A percentile compares a stretch with the other conserved stretches of the same genome.
phyloP scores from a whole-genome alignment of 2,888 invertebrate genomes.

The Epicampocera succincta region DNA sequence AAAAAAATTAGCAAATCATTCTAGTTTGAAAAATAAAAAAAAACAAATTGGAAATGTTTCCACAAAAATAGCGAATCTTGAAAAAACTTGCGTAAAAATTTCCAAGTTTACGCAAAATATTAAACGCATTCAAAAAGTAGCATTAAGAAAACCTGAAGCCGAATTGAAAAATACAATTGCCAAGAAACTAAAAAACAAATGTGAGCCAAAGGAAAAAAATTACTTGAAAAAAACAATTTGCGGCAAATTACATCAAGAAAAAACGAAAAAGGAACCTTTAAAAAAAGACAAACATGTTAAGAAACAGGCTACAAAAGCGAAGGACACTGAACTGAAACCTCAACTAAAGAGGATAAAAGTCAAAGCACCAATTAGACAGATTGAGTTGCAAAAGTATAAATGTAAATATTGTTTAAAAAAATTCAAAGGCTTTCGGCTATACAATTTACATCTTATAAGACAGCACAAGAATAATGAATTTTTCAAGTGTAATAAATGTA shows the following conservation, averaged over 20 bases:
- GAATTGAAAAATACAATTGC: conserved; percentile 2
- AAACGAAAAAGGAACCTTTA: conserved; percentile 22
- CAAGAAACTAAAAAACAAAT: conserved; percentile 39
- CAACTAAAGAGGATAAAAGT: conserved; percentile 62
- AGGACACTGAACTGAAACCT: conserved; percentile 5
- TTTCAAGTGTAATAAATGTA: conserved; percentile 48
- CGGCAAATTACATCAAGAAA: conserved; percentile 44
- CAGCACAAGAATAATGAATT: conserved; percentile 62
- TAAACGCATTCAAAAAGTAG: background rate
- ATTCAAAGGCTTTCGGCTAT: conserved; percentile 69
- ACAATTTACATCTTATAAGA: conserved; percentile 65
- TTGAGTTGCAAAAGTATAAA: conserved; percentile 67
- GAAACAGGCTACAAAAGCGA: conserved; percentile 19
- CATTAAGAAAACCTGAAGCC: conserved; percentile 4
- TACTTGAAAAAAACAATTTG: conserved; percentile 19
- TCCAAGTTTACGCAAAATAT: conserved; percentile 1
- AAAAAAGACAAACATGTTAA: conserved; percentile 26
- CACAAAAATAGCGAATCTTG: conserved; percentile 22
- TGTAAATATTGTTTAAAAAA: conserved; percentile 67
- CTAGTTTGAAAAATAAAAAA: conserved; percentile 22
- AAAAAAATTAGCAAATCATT: conserved; percentile 20
- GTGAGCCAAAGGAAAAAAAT: conserved; percentile 50
- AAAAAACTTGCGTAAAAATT: conserved; percentile 31
- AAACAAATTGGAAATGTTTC: conserved; percentile 31
- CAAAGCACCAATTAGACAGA: conserved; percentile 64